Evolutionary conservation across 2,888 invertebrate species (phyloP), one percentile per base, ranked within the genome.

Genomic region (Mesochorus sp.): DNA sequence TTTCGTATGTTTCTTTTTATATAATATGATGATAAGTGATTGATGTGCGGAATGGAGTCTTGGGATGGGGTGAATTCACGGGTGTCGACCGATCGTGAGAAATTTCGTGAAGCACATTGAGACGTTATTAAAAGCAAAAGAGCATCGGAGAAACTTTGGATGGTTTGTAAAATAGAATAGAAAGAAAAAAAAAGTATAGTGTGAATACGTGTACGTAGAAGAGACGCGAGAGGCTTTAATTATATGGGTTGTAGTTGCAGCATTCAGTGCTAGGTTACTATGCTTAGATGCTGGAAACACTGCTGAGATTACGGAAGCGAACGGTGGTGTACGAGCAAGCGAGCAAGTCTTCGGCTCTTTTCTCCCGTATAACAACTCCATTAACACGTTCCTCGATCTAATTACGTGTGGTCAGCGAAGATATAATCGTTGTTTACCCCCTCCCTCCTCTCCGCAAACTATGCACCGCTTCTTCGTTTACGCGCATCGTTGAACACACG

Each of bases 331-430:
- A 70, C 67, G 75, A 44, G 77, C 73, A 70, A 73, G 77, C 61
- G 61, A 70, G 78, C 64, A 57, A 64, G 70, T 74, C 68, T 70
- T 74, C 74, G 74, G 77, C 71, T 74, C 66, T 77, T 74, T 78
- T 73, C 80, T 68, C 76, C 62, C 66, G 68, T 81, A n/a, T n/a
- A 80, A 81, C 81, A 76, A 77, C 81, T 79, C 79, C 73, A 82
- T 81, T 78, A 81, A 79, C 77, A 78, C 81, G 79, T 78, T 74
- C 66, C 67, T 72, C 76, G 81, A 81, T 82, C 81, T 81, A 79
- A 82, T 82, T 82, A 81, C 76, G 68, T 64, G 75, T 70, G 76
- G 79, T 78, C 80, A 71, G 77, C 67, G 28, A 67, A 79, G 74
- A 80, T 75, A 79, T 66, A 80, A 82, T 82, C 77, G 79, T 79